phyloP scores from a whole-genome alignment of 2,113 vertebrate species.

The Gorilla gorilla region DNA sequence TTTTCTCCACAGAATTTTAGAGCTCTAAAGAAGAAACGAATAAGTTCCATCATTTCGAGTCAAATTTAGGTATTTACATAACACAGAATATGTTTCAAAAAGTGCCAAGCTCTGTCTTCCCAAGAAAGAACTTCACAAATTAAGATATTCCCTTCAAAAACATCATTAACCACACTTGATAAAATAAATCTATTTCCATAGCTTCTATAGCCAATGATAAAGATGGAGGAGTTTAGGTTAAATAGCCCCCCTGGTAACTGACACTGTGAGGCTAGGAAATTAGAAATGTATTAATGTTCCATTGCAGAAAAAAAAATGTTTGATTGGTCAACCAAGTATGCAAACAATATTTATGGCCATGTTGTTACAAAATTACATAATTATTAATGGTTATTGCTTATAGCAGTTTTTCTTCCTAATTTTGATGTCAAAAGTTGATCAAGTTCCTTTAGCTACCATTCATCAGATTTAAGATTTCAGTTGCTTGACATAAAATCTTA shows the following conservation, averaged over 20 bases:
- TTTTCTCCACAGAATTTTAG: conserved; percentile 17
- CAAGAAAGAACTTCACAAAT: background rate
- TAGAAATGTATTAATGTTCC: background rate
- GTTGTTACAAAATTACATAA: background rate
- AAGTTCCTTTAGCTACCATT: background rate
- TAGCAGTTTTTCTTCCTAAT: background rate
- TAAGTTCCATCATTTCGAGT: background rate
- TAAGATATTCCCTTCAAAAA: background rate
- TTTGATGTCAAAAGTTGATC: background rate
- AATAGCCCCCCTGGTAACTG: background rate
- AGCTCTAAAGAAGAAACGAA: background rate
- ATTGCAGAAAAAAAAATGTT: conserved; percentile 15
- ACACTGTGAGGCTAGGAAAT: background rate
- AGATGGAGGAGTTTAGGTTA: background rate
- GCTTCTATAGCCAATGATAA: background rate
- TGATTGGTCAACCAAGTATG: background rate
- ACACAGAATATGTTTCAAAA: conserved; percentile 6
- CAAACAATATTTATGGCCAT: background rate
- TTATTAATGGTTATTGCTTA: background rate
- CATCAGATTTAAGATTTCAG: background rate
- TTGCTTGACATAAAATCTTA: conserved; percentile 9
- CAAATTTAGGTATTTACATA: conserved; percentile 36
- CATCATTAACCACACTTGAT: background rate
- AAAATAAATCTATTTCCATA: background rate
- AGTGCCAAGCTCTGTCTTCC: background rate